Evolutionary conservation across 2,797 vertebrate species (phyloP).

Genomic region (Pogoniulus pusillus): DNA sequence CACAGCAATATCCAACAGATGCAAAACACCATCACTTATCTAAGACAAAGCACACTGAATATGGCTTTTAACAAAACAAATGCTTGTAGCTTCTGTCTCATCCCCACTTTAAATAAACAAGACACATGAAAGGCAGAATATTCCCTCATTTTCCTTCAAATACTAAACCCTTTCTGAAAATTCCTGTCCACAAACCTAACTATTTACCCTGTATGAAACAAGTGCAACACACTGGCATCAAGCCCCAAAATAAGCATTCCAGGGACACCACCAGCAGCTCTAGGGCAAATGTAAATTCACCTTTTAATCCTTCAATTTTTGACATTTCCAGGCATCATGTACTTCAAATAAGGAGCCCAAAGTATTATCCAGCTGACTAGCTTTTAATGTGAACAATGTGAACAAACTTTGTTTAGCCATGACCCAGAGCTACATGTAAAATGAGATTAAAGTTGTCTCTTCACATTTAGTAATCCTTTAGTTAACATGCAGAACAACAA

Average conservation of each 20-base stretch:
- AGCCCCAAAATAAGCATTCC: background rate
- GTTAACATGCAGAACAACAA: constrained; percentile 28
- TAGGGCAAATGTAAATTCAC: background rate
- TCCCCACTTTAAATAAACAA: background rate
- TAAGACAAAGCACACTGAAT: background rate
- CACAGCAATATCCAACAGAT: background rate
- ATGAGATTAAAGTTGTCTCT: constrained; percentile 43
- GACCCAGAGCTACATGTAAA: background rate
- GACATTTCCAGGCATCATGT: background rate
- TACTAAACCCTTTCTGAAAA: background rate
- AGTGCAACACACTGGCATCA: background rate
- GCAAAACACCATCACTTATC: background rate
- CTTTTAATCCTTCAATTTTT: constrained; percentile 46
- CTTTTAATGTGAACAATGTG: constrained; percentile 17
- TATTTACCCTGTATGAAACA: background rate
- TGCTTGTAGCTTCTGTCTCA: background rate
- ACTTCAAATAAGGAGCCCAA: constrained; percentile 9
- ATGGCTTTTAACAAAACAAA: background rate
- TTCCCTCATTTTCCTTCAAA: background rate
- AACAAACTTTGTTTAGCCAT: constrained; percentile 24
- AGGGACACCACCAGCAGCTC: background rate
- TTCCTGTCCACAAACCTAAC: background rate
- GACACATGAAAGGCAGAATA: background rate
- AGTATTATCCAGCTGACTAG: constrained; percentile 7
- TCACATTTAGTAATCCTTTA: constrained; percentile 39